Conservation (phyloP, 2,113 vertebrate genomes). For the Geococcyx californianus region DNA sequence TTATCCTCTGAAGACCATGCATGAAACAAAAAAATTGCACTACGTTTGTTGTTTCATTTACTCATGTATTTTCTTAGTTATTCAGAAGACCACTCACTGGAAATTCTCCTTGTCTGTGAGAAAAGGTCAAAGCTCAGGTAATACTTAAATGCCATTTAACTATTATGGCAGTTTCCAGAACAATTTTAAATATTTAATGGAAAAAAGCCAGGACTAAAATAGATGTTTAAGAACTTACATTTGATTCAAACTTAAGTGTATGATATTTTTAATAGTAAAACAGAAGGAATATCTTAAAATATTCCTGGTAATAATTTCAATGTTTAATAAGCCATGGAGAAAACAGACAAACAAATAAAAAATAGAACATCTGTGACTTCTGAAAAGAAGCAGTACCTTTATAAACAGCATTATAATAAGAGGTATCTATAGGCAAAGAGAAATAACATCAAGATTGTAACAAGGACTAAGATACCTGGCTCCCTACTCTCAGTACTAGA, state of each 20-base stretch:
- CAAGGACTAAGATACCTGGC: neutral
- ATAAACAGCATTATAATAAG: neutral
- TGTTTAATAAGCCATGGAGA: neutral
- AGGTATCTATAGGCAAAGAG: neutral
- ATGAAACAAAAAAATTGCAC: neutral
- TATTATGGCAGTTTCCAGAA: neutral
- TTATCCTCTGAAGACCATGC: neutral
- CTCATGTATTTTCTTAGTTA: neutral
- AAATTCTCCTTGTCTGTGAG: neutral
- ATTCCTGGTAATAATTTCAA: neutral
- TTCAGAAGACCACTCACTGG: neutral
- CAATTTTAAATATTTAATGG: neutral
- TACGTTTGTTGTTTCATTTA: neutral
- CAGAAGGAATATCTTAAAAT: neutral
- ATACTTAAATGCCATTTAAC: neutral
- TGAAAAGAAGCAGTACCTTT: neutral
- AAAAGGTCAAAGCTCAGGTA: neutral
- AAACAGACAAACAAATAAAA: neutral
- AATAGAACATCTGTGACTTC: neutral
- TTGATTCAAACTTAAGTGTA: neutral
- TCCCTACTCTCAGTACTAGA: neutral
- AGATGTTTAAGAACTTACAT: neutral
- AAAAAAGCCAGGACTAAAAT: neutral
- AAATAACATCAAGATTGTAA: neutral
- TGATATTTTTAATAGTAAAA: neutral